Base-by-base conservation (phyloP, 2,797 vertebrate genomes). In the Sebastes nivosus region DNA sequence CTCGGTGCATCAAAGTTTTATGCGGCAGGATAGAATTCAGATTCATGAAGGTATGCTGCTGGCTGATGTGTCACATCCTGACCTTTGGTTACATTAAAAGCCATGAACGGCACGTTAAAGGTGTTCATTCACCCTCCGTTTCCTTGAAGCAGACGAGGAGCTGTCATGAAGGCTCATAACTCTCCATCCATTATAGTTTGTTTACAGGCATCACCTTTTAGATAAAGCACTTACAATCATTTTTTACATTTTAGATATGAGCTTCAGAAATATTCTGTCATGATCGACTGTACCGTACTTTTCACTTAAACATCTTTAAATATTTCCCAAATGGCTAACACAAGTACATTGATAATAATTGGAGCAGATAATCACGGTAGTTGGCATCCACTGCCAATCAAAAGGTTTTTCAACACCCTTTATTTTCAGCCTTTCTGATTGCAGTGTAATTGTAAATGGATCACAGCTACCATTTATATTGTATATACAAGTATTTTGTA, bases 81-180 rank as follows among this genome's bases (percentile, higher is more conserved):
- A 88, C 82, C 83, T 82, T 86, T 79, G 69, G 59, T 55, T 66
- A 24, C 52, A 65, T 68, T 72, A 32, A 72, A 86, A 76, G 58
- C 54, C 42, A 50, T 3, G 65, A 80, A 50, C 42, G 58, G 70
- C 70, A 71, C 6, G 9, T 65, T 36, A 63, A 66, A 68, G 2
- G 34, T 75, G 42, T 58, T 68, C 80, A 63, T 67, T 42, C 46
- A 18, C 10, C 42, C 10, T 59, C 18, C 5, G 30, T 65, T 78
- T 80, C 8, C 46, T 63, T 57, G n/a, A 77, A 46, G 59, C 30
- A 16, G 68, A 77, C 0, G 1, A 59, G 42, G 54, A 78, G 75
- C 64, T 64, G 34, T 68, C 27, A 68, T 6, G 7, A 54, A 6
- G 30, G 27, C 11, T 70, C 46, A 60, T 54, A 32, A 66, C 20